phyloP scores from a whole-genome alignment of 1,140 invertebrate species.

The Bombus pascuorum region DNA sequence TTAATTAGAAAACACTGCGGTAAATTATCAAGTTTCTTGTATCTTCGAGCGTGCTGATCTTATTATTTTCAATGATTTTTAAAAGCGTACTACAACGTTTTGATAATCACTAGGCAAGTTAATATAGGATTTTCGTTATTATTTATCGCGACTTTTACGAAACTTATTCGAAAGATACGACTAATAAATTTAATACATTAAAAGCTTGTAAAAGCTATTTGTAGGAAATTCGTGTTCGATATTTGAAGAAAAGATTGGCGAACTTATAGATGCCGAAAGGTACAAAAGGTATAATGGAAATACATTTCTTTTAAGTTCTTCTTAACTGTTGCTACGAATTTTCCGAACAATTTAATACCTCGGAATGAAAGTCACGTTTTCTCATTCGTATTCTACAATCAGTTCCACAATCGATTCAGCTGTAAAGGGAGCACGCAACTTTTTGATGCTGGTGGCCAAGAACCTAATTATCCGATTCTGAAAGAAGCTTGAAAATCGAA shows the following conservation, averaged over 20 bases:
- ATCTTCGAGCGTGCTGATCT: too few species aligned
- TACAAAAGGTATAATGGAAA: neutral
- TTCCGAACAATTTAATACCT: neutral
- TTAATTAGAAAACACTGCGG: too few species aligned
- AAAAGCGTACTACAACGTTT: too few species aligned
- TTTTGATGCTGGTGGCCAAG: neutral
- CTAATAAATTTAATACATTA: neutral
- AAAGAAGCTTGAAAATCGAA: neutral
- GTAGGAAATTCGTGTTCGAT: too few species aligned
- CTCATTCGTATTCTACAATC: neutral
- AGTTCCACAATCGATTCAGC: neutral
- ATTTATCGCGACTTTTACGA: neutral
- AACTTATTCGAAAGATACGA: neutral
- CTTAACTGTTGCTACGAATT: neutral
- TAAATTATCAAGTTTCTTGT: too few species aligned
- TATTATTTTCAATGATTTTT: too few species aligned
- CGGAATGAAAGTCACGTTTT: neutral
- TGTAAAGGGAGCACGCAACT: neutral
- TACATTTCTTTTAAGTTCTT: neutral
- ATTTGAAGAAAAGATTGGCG: too few species aligned
- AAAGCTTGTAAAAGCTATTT: neutral
- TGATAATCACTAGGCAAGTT: too few species aligned
- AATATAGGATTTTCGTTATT: neutral
- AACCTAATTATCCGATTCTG: constrained; percentile 6
- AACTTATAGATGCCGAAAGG: neutral